Evolutionary conservation across 2,113 vertebrate species (phyloP), one percentile per base, ranked within the genome.

Genomic region (Henicopernis longicauda): DNA sequence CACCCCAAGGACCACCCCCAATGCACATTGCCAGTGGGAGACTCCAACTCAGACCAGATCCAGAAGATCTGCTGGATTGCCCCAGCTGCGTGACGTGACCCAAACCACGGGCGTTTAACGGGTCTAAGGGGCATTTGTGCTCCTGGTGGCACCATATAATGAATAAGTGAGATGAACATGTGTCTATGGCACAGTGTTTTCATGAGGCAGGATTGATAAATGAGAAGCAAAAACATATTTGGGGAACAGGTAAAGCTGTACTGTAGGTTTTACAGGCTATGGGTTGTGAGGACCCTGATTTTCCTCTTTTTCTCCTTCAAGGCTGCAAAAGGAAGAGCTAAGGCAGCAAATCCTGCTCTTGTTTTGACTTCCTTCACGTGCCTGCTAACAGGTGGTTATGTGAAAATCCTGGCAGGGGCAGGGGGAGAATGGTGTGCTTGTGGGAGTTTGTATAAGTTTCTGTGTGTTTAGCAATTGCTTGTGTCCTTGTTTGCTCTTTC

Each of bases 41-140:
- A 17, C 25, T 80, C 47, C 2, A 6, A 11, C 62, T 54, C 32
- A 11, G n/a, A 65, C 8, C 36, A 32, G 25, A 17, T 44, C 40
- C 54, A 47, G 80, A 52, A 54, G 47, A 52, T 42, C 36, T 54
- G 20, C 79, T 70, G 63, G 40, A 38, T 11, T 69, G 40, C 17
- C 18, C 66, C 38, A 65, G 38, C 42, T 36, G 22, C 1, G 1
- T 3, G 9, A 27, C 1, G 1, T 40, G 14, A 34, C 31, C 52
- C 27, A 34, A 4, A 19, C 19, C 29, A 34, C 0, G 1, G 79
- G 45, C 0, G 1, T n/a, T 61, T 18, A 7, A 9, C 0, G 3
- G 31, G 49, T 16, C 1, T 3, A 42, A 82, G 61, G 55, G 34
- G 36, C 8, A 2, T 44, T 50, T 2, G 0, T 58, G 70, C 25